A percentile compares a stretch with the other conserved stretches of the same genome.
These are phyloP conservation scores for Crotalus viridis DNA, from an alignment of 2,113 vertebrate species.

Conservation along the genomic window DNA sequence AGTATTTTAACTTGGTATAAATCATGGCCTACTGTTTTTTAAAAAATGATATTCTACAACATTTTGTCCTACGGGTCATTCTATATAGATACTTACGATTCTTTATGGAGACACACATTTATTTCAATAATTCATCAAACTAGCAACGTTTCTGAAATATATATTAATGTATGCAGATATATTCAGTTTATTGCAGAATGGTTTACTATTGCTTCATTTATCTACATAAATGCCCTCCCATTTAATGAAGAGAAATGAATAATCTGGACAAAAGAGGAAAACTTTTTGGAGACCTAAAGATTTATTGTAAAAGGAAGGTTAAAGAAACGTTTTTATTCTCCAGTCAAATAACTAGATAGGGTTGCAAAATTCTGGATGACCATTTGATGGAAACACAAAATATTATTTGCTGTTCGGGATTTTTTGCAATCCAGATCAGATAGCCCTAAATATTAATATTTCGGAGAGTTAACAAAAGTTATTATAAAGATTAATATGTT, in stretches of 20 bases:
- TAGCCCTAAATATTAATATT: not conserved
- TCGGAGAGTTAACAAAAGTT: not conserved
- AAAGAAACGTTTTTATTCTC: not conserved
- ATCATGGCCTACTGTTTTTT: not conserved
- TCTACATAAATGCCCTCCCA: not conserved
- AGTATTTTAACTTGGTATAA: not conserved
- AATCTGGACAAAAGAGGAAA: not conserved
- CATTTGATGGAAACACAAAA: not conserved
- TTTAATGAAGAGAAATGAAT: conserved; percentile 17
- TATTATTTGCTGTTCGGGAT: not conserved
- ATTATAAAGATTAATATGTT: not conserved
- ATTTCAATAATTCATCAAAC: not conserved
- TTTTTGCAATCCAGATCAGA: not conserved
- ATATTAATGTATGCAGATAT: not conserved
- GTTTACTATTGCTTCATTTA: not conserved
- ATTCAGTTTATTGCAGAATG: not conserved
- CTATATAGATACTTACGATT: conserved; percentile 16
- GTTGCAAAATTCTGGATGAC: not conserved
- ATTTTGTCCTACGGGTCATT: not conserved
- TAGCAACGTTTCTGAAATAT: conserved; percentile 31
- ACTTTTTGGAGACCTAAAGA: not conserved
- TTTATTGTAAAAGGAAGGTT: not conserved
- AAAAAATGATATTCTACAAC: not conserved
- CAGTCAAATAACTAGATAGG: not conserved
- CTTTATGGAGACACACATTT: not conserved